Evolutionary conservation across 23 tunicate genomes (phyloP), one percentile per base, ranked within the genome.

Genomic region (Aplidium turbinatum): DNA sequence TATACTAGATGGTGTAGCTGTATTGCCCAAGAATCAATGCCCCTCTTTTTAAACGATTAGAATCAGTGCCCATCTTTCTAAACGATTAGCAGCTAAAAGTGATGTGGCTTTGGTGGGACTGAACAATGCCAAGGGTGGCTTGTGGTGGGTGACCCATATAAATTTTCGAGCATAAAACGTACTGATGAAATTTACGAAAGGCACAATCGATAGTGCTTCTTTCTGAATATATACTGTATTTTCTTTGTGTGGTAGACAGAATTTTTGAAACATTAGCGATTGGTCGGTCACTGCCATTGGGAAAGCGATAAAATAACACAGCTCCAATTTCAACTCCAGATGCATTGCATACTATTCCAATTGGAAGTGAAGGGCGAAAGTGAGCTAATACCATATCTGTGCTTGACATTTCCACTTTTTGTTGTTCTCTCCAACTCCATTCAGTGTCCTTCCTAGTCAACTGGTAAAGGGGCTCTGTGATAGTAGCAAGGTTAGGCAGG

Each of bases 81-180:
- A 33, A 19, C 63, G 63, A 18, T 72, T 72, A 13, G 78, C 78
- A 51, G 78, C 78, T 7, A 72, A 31, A 2, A 63, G 63, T 45
- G 76, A 33, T 19, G 76, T 47, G 3, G 76, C 76, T 24, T 45
- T 70, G 76, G 16, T 70, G 24, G 58, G 76, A 19, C 31, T 39
- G 46, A 70, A 42, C 33, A 70, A 23, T 30, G 76, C 3, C 34
- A 70, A 39, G 58, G 46, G 13, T 39, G 58, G 76, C 58, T 70
- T 70, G 76, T 70, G 60, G 2, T 4, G n/a, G n/a, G 72, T 33
- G 27, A 65, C 48, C 46, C 34, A 29, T 25, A 65, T 65, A 11
- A 65, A 65, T 7, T 65, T 65, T 35, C 72, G 34, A 3, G 47
- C 72, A 7, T n/a, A 65, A 2, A 65, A 7, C n/a, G 29, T 34